Evolutionary conservation across 2,797 vertebrate species (phyloP).

Genomic region (Sebastes baramenuke): DNA sequence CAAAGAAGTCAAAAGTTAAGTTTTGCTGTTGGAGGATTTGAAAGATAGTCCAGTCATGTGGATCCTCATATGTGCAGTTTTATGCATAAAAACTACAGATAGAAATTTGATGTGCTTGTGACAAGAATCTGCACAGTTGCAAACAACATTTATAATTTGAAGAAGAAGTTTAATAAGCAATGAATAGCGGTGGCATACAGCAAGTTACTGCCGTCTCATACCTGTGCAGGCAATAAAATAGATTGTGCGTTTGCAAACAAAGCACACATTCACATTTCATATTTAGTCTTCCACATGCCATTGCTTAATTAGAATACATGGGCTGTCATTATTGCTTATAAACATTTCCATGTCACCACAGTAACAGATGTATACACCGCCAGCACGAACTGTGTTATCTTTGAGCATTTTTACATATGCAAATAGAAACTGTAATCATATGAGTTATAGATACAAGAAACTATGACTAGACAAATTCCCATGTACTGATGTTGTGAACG

Average conservation of each 20-base stretch:
- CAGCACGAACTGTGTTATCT: not conserved
- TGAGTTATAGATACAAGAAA: constrained; percentile 3
- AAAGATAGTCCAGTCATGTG: not conserved
- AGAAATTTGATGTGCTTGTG: not conserved
- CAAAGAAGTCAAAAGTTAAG: not conserved
- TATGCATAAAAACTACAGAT: not conserved
- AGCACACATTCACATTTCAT: not conserved
- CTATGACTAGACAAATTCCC: not conserved
- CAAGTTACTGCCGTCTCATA: not conserved
- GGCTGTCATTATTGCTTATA: not conserved
- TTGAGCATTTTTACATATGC: not conserved
- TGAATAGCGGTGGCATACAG: not conserved
- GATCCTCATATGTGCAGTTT: not conserved
- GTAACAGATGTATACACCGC: not conserved
- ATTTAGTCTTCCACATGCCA: not conserved
- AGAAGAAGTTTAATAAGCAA: not conserved
- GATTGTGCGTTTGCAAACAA: not conserved
- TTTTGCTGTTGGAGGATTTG: not conserved
- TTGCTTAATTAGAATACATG: not conserved
- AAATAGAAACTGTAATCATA: constrained; percentile 2
- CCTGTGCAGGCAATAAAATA: not conserved
- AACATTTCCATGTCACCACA: not conserved
- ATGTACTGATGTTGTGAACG: not conserved
- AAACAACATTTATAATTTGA: not conserved
- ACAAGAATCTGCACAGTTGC: not conserved